A percentile compares a stretch with the other conserved stretches of the same genome.
phyloP scores from a whole-genome alignment of 2,888 invertebrate species.

The Chydorus sphaericus region DNA sequence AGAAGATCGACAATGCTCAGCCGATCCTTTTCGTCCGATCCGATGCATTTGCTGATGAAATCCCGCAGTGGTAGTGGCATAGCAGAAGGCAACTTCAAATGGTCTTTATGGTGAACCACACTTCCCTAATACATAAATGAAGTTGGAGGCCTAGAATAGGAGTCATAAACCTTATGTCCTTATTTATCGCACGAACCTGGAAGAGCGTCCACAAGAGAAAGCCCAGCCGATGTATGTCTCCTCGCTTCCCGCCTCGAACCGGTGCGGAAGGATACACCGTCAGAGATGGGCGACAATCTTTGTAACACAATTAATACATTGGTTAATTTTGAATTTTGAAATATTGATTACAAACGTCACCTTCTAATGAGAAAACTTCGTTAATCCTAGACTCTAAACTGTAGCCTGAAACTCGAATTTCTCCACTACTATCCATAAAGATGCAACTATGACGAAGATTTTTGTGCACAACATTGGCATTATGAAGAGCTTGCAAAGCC shows the following conservation, averaged over 20 bases:
- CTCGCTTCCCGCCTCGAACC: slow-evolving; percentile 44
- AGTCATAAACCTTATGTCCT: slow-evolving; percentile 42
- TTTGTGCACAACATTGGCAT: slow-evolving; percentile 65
- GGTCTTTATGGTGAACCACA: slow-evolving; percentile 14
- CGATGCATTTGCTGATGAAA: neutral
- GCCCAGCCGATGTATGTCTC: slow-evolving; percentile 58
- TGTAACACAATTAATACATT: neutral
- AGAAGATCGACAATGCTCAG: slow-evolving; percentile 61
- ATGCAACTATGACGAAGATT: slow-evolving; percentile 44
- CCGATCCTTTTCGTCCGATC: slow-evolving; percentile 46
- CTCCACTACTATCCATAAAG: slow-evolving; percentile 5
- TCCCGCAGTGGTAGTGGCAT: slow-evolving; percentile 1
- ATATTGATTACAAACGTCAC: neutral
- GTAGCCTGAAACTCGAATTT: slow-evolving; percentile 42
- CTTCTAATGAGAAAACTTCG: slow-evolving; percentile 33
- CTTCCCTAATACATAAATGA: neutral
- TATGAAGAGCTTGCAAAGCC: slow-evolving; percentile 63
- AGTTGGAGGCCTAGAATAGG: slow-evolving; percentile 19
- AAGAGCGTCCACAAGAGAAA: slow-evolving; percentile 49
- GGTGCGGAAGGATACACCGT: slow-evolving; percentile 30
- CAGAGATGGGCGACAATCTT: neutral
- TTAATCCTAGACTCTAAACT: slow-evolving; percentile 50
- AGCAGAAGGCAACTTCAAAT: neutral
- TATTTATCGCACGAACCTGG: slow-evolving; percentile 36
- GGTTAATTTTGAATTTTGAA: neutral